These are phyloP conservation scores for Xanthia icteritia DNA, from an alignment of 2,888 invertebrate genomes.

Conservation along the genomic window DNA sequence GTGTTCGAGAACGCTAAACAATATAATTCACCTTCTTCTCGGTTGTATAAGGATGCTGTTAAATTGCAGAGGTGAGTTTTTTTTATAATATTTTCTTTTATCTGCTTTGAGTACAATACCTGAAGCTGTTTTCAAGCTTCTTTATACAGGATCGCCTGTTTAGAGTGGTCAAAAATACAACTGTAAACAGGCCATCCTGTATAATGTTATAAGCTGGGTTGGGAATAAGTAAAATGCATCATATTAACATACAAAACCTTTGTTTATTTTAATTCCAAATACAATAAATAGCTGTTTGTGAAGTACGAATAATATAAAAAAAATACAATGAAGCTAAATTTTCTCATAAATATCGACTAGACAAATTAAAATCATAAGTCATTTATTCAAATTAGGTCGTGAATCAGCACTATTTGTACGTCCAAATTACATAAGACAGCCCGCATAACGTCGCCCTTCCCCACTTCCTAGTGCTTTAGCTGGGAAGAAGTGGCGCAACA, in stretches of 20 bases:
- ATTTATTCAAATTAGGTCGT: not conserved
- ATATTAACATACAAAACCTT: not conserved
- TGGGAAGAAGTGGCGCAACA: not conserved
- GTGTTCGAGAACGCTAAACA: slow-evolving; percentile 99
- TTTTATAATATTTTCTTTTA: not conserved
- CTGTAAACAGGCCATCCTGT: not conserved
- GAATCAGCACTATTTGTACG: not conserved
- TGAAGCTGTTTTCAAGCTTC: not conserved
- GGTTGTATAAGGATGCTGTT: slow-evolving; percentile 95
- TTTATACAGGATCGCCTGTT: not conserved
- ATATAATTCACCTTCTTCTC: slow-evolving; percentile 95
- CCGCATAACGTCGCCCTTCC: not conserved
- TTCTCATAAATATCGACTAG: not conserved
- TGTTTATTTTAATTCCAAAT: not conserved
- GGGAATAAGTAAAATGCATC: not conserved
- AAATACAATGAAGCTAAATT: not conserved
- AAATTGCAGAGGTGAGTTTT: slow-evolving; percentile 92
- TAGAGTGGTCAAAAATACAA: not conserved
- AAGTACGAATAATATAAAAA: not conserved
- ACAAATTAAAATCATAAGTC: not conserved
- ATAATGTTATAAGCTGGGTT: not conserved
- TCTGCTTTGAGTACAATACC: not conserved
- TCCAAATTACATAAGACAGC: no score
- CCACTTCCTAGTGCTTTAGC: no score
- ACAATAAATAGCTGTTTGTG: not conserved